Base-by-base conservation (phyloP, 1,140 invertebrate species). In the Copidosoma floridanum region DNA sequence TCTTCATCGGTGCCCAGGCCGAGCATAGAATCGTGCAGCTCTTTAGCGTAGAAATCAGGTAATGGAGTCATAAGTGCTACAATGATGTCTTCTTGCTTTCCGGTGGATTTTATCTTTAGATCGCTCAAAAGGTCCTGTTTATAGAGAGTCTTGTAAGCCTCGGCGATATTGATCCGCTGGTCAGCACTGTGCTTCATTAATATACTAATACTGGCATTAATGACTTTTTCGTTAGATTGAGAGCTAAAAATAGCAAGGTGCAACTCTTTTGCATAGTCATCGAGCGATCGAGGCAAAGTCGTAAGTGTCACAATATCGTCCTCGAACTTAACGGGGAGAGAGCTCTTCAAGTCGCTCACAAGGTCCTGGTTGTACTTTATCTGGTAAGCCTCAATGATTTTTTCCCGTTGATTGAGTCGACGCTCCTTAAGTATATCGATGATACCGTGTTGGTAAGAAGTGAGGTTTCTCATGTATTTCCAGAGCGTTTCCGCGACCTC, bases 381-480 rank as follows among this genome's bases (percentile, higher is more conserved):
- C n/a, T n/a, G n/a, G n/a, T n/a, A n/a, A n/a, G n/a, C n/a, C n/a
- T n/a, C n/a, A n/a, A n/a, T n/a, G n/a, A n/a, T n/a, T n/a, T n/a
- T n/a, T n/a, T n/a, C n/a, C n/a, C n/a, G n/a, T n/a, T n/a, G n/a
- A n/a, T n/a, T n/a, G n/a, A n/a, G n/a, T n/a, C n/a, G n/a, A n/a
- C n/a, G n/a, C n/a, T n/a, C n/a, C n/a, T n/a, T n/a, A n/a, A 98
- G 80, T 2, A 97, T 86, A 70, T 95, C 90, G 68, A 96, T 96
- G 68, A 98, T 92, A 43, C 91, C 86, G 71, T 92, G 89, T 76
- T 97, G 94, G 77, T 97, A 91, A 2, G 93, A 95, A 27, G 94
- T 91, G 65, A 93, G 88, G 51, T 94, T 94, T 78, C 95, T 94
- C 93, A 98, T 97, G 2, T 95, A 95, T 74, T 94, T 94, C 62